These are phyloP conservation scores for Amphimedon queenslandica DNA, from an alignment of 37 sponge, comb jelly and placozoan genomes.

Conservation along the genomic window DNA sequence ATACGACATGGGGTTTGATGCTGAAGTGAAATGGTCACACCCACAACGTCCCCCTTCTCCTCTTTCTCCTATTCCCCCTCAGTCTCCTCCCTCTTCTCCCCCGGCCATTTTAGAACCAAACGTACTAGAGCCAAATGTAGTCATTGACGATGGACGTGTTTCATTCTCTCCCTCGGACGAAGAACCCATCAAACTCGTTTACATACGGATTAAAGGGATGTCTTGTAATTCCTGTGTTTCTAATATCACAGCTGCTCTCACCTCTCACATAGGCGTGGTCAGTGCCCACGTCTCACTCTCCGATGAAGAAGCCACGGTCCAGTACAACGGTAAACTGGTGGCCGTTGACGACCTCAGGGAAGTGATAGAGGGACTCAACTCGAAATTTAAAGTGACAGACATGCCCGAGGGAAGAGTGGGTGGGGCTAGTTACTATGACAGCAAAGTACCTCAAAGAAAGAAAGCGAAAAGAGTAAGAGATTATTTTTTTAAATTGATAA, in stretches of 20 bases:
- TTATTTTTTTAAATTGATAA: neutral
- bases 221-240: constrained; percentile 90
- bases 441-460: too few relatives aligned
- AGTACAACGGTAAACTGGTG: constrained; percentile 6
- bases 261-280: constrained; percentile 13
- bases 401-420: too few relatives aligned
- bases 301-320: constrained; percentile 48
- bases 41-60: too few relatives aligned
- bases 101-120: too few relatives aligned
- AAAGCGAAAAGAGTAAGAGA: constrained; percentile 5
- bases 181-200: neutral
- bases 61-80: too few relatives aligned
- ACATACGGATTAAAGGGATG: constrained; percentile 87
- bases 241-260: constrained; percentile 69
- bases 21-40: too few relatives aligned
- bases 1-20: constrained; percentile 74
- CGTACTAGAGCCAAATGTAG: too few relatives aligned
- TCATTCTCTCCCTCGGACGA: neutral
- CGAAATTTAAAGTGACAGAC: constrained; percentile 49
- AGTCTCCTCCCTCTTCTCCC: too few relatives aligned
- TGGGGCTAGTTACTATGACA: too few relatives aligned
- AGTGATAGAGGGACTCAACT: constrained; percentile 53
- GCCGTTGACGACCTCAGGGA: constrained; percentile 15
- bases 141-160: neutral
- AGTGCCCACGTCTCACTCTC: constrained; percentile 51